Evolutionary conservation across 2,113 vertebrate genomes (phyloP).

Genomic region (Origma solitaria): DNA sequence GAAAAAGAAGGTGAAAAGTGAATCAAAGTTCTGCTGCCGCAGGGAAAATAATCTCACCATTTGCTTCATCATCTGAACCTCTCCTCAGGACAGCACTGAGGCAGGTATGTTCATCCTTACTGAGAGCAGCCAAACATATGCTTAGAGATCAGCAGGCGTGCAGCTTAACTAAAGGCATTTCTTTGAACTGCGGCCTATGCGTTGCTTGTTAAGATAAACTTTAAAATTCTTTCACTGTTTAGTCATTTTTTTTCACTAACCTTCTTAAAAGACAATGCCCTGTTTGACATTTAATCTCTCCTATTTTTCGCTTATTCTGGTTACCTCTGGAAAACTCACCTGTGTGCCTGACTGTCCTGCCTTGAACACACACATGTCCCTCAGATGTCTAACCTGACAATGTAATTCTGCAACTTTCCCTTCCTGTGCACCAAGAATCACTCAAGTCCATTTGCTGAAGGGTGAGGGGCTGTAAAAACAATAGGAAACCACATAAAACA

Average conservation of each 20-base stretch:
- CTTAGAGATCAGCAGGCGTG: not conserved
- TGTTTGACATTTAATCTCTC: not conserved
- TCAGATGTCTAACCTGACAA: not conserved
- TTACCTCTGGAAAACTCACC: not conserved
- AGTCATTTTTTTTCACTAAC: not conserved
- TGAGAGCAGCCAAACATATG: not conserved
- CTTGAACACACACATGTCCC: not conserved
- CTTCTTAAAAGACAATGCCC: not conserved
- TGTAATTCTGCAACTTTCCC: not conserved
- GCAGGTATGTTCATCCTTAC: not conserved
- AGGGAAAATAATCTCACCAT: not conserved
- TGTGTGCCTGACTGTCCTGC: not conserved
- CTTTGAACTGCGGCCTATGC: not conserved
- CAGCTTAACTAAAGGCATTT: not conserved
- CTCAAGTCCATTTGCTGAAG: not conserved
- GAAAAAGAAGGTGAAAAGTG: slow-evolving; percentile 20
- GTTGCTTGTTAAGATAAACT: not conserved
- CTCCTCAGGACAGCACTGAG: not conserved
- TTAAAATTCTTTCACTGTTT: not conserved
- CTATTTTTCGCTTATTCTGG: not conserved
- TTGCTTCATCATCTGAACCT: not conserved
- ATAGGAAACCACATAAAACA: not conserved
- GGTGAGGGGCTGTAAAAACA: not conserved
- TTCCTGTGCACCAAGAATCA: not conserved
- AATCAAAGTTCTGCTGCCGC: not conserved